These are phyloP conservation scores for Synanthedon vespiformis DNA, from an alignment of 2,888 invertebrate species.

Conservation along the genomic window DNA sequence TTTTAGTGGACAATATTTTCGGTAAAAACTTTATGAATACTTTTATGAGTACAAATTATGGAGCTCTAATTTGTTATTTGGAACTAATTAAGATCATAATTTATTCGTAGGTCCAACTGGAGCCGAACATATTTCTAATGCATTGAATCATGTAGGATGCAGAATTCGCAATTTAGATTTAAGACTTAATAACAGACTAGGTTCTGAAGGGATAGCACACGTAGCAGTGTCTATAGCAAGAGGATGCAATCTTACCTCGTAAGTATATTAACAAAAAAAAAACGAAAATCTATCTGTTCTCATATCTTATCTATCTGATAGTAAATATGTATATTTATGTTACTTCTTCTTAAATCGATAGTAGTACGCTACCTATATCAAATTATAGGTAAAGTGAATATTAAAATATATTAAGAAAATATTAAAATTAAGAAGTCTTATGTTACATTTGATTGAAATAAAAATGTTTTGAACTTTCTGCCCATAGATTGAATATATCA, in stretches of 20 bases:
- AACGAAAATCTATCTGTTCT: background rate
- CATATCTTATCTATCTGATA: no score
- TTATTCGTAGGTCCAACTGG: conserved; percentile 40
- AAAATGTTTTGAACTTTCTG: background rate
- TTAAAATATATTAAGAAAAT: background rate
- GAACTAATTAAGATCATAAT: conserved; percentile 1
- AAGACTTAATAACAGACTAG: conserved; percentile 50
- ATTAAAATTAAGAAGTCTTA: background rate
- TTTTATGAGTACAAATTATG: no score
- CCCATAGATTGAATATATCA: conserved; percentile 56
- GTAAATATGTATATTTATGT: no score
- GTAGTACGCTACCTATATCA: no score
- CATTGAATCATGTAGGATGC: conserved; percentile 48
- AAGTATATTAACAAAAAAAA: conserved; percentile 7
- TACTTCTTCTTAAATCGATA: no score
- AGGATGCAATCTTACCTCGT: conserved; percentile 61
- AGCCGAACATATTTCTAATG: conserved; percentile 49
- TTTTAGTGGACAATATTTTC: conserved; percentile 67
- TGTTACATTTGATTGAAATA: background rate
- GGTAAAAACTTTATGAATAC: conserved; percentile 24
- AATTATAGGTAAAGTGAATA: no score
- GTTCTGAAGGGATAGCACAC: conserved; percentile 56
- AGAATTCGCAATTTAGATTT: conserved; percentile 49
- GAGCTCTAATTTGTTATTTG: no score
- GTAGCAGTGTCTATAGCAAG: conserved; percentile 57